phyloP scores from a whole-genome alignment of 1,140 invertebrate genomes.

The Aethina tumida region DNA sequence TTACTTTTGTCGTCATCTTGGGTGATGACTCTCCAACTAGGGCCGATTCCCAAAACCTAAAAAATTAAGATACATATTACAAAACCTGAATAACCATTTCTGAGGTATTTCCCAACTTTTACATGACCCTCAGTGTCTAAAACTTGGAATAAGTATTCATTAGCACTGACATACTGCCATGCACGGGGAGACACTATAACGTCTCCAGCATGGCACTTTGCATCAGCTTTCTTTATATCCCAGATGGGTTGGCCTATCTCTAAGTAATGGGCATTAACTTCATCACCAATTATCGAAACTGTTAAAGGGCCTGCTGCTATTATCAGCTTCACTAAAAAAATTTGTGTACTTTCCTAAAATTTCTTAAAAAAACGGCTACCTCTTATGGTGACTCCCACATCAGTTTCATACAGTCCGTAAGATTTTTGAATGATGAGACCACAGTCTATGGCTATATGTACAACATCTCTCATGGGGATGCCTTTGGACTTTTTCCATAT shows the following conservation, averaged over 20 bases:
- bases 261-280: conserved; percentile 43
- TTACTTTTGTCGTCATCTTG: too few species aligned
- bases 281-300: conserved; percentile 47
- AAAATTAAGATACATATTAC: too few species aligned
- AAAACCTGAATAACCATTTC: too few species aligned
- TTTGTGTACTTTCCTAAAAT: too few species aligned
- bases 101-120: too few species aligned
- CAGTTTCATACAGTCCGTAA: conserved; percentile 47
- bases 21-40: too few species aligned
- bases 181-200: conserved; percentile 40
- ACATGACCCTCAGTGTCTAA: too few species aligned
- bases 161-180: conserved; percentile 39
- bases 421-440: conserved; percentile 53
- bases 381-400: conserved; percentile 45
- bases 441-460: conserved; percentile 49
- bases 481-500: conserved; percentile 33
- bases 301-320: conserved; percentile 49
- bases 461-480: conserved; percentile 44
- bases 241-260: conserved; percentile 50
- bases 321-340: conserved; percentile 47
- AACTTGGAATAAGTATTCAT: too few species aligned
- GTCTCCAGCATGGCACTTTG: conserved; percentile 39
- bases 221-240: conserved; percentile 46
- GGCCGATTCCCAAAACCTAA: too few species aligned
- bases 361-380: too few species aligned